These are phyloP conservation scores for Tolypeutes matacus DNA, from an alignment of 2,797 vertebrate genomes.

Conservation along the genomic window DNA sequence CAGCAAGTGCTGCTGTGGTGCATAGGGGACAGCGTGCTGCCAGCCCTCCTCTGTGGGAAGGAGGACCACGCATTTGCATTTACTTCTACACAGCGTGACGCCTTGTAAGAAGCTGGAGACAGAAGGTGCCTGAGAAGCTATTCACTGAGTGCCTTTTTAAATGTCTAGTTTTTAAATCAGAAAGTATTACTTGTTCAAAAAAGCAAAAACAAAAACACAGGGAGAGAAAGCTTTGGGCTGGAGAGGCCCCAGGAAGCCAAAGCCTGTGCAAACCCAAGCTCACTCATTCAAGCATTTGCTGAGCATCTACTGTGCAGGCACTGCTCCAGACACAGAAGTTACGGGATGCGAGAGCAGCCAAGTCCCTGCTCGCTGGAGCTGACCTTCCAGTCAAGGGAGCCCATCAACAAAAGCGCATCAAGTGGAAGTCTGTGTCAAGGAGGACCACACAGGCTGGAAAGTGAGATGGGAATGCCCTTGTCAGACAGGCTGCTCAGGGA, in stretches of 20 bases:
- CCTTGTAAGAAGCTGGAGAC: not conserved
- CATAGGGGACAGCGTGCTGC: not conserved
- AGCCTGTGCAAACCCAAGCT: conserved; percentile 3
- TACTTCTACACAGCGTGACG: not conserved
- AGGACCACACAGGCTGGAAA: not conserved
- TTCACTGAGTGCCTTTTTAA: not conserved
- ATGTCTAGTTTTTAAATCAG: not conserved
- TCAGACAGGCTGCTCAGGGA: not conserved
- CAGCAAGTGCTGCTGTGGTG: not conserved
- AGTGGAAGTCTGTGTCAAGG: not conserved
- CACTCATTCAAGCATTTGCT: not conserved
- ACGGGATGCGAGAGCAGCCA: not conserved
- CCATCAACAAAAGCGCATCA: not conserved
- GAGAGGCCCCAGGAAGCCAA: conserved; percentile 9
- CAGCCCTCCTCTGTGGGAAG: not conserved
- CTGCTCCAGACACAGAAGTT: not conserved
- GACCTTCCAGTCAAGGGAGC: not conserved
- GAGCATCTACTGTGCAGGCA: not conserved
- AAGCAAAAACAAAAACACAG: not conserved
- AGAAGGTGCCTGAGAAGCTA: not conserved
- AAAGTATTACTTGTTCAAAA: not conserved
- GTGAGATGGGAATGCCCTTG: not conserved
- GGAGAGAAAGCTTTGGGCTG: not conserved
- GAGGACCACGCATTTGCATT: not conserved
- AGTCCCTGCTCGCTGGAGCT: not conserved